Conservation (phyloP, 1,140 invertebrate genomes). For the Anastrepha ludens region DNA sequence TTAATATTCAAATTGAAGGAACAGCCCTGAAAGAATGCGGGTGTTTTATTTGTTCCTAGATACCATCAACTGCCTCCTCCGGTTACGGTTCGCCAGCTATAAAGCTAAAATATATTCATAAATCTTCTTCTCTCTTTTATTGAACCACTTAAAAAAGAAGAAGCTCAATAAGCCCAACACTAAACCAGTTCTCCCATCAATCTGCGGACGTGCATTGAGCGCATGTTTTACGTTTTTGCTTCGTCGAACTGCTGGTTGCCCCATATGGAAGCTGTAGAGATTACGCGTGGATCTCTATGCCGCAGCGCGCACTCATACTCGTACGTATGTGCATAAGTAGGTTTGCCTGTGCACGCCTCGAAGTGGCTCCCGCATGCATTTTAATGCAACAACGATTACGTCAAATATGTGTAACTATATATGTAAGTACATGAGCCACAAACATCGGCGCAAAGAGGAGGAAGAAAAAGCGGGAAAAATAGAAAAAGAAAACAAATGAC, state of each 20-base stretch:
- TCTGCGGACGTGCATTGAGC: no score
- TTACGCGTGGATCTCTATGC: neutral
- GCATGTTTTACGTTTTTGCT: no score
- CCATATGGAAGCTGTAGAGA: neutral
- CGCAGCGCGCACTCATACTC: no score
- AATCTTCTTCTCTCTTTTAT: neutral
- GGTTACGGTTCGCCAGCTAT: no score
- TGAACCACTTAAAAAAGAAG: neutral
- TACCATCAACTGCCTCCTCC: no score
- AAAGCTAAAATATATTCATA: slow-evolving; percentile 19
- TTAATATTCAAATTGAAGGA: no score
- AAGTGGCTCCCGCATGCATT: slow-evolving; percentile 20
- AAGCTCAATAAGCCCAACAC: neutral
- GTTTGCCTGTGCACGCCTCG: neutral
- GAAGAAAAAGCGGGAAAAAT: neutral
- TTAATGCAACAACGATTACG: slow-evolving; percentile 20
- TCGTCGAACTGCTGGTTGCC: neutral
- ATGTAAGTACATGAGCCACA: neutral
- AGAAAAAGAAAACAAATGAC: neutral
- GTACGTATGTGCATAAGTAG: no score
- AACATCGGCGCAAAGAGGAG: neutral
- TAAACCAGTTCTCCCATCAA: neutral
- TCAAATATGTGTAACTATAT: neutral
- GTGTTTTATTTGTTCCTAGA: no score
- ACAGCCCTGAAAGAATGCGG: no score